phyloP scores from a whole-genome alignment of 2,888 invertebrate species.

The Microctonus aethiopoides region DNA sequence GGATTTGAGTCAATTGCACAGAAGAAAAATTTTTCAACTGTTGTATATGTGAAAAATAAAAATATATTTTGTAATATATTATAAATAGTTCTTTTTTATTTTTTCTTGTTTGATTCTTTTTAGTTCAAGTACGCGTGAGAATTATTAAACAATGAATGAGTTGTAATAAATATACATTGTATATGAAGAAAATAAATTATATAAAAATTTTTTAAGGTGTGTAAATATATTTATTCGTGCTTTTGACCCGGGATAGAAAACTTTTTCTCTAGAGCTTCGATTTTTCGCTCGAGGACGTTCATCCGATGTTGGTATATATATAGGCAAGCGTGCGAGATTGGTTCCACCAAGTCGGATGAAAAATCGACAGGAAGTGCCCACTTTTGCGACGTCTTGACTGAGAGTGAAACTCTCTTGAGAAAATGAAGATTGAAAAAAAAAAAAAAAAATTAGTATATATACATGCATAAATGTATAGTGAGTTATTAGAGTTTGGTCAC shows the following conservation, averaged over 20 bases:
- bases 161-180: too few species aligned
- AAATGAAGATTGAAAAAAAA: slow-evolving; percentile 29
- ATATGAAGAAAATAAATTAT: too few species aligned
- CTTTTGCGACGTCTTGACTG: slow-evolving; percentile 34
- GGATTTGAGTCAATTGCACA: neutral
- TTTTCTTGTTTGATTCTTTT: neutral
- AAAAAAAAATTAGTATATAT: slow-evolving; percentile 33
- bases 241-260: slow-evolving; percentile 2
- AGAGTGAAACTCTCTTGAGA: slow-evolving; percentile 12
- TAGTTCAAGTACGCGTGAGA: neutral
- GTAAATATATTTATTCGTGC: neutral
- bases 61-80: neutral
- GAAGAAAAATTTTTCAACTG: neutral
- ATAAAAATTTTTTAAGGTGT: too few species aligned
- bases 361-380: slow-evolving; percentile 45
- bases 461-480: slow-evolving; percentile 28
- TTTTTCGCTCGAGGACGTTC: slow-evolving; percentile 43
- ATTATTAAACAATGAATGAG: neutral
- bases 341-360: slow-evolving; percentile 37
- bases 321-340: slow-evolving; percentile 34
- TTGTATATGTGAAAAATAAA: neutral
- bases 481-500: slow-evolving; percentile 23
- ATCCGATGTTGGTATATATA: slow-evolving; percentile 36
- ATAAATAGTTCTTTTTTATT: neutral
- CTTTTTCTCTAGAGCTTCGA: slow-evolving; percentile 23